Evolutionary conservation across 2,888 invertebrate species (phyloP).

Genomic region (Taphrorychus bicolor): DNA sequence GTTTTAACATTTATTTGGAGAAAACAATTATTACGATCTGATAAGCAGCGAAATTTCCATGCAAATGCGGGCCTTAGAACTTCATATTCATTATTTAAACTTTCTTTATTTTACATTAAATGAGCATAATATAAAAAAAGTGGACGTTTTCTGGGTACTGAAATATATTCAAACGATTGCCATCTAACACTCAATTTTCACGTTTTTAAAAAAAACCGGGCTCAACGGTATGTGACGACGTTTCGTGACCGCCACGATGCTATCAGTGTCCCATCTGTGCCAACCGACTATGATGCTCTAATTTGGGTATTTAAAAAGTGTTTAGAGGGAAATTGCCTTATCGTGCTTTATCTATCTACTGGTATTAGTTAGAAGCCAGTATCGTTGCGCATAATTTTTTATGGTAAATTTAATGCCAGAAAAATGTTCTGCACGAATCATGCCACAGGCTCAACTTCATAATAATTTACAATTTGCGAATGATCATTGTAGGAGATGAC

Average conservation of each 20-base stretch:
- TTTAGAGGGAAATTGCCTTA: conserved; percentile 46
- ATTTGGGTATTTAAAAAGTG: conserved; percentile 49
- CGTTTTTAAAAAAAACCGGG: conserved; percentile 26
- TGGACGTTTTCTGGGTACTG: no score
- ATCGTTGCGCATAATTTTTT: no score
- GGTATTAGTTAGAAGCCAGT: background rate
- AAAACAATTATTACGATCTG: conserved; percentile 13
- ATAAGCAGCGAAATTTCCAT: conserved; percentile 9
- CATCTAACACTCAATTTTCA: background rate
- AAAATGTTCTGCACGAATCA: no score
- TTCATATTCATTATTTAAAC: background rate
- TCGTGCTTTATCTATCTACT: conserved; percentile 43
- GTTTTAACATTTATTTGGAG: conserved; percentile 10
- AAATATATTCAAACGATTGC: background rate
- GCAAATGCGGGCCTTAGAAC: background rate
- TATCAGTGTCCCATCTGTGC: conserved; percentile 46
- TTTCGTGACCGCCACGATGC: conserved; percentile 46
- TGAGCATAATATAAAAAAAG: no score
- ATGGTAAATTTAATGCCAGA: no score
- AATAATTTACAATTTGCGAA: background rate
- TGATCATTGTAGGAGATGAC: background rate
- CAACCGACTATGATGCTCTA: conserved; percentile 45
- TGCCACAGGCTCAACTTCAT: no score
- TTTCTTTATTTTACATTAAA: no score
- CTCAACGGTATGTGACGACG: conserved; percentile 46